phyloP scores from a whole-genome alignment of 2,888 invertebrate species.

The Xestia xanthographa region DNA sequence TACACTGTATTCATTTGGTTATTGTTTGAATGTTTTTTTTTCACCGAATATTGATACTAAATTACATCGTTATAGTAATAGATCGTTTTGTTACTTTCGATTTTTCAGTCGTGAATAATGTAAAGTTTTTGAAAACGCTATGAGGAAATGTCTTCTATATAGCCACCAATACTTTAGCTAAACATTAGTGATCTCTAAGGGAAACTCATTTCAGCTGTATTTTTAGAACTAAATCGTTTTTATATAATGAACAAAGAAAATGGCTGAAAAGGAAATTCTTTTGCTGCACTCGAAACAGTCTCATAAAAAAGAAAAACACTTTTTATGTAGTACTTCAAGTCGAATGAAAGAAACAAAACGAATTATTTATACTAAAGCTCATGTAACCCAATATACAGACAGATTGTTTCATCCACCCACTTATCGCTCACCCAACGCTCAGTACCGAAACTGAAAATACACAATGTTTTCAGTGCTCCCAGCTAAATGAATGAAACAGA shows the following conservation, averaged over 20 bases:
- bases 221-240: no score
- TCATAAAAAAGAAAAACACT: background rate
- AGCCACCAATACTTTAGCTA: no score
- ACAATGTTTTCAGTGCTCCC: background rate
- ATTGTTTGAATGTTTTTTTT: background rate
- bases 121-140: no score
- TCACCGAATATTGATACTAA: no score
- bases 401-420: constrained; percentile 12
- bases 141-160: no score
- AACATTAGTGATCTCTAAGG: no score
- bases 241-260: no score
- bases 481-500: constrained; percentile 16
- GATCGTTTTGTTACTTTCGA: no score
- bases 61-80: no score
- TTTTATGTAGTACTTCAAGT: background rate
- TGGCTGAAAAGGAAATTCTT: no score
- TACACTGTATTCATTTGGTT: background rate
- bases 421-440: background rate
- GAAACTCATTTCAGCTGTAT: no score
- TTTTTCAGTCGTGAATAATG: no score
- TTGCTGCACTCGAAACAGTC: background rate
- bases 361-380: background rate
- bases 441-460: background rate
- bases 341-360: background rate
- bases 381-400: constrained; percentile 6